Evolutionary conservation across 2,113 vertebrate species (phyloP).

Genomic region (Carettochelys insculpta): DNA sequence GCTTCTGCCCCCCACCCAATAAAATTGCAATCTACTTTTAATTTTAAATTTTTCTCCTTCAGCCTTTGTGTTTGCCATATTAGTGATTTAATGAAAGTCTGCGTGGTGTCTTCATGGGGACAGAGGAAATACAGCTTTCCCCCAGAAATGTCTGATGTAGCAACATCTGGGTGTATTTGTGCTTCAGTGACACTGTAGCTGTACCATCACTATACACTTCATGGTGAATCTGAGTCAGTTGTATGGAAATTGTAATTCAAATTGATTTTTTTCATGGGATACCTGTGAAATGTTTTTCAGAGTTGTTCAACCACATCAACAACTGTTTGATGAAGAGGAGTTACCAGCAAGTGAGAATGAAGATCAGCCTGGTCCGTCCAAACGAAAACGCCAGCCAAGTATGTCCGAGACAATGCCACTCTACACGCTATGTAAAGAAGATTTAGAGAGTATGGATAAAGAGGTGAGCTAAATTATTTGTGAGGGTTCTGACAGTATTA

Average conservation of each 20-base stretch:
- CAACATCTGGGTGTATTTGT: too few relatives aligned
- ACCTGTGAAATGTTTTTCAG: constrained; percentile 77
- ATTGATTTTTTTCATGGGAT: constrained; percentile 40
- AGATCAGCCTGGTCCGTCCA: constrained; percentile 87
- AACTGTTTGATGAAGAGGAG: constrained; percentile 78
- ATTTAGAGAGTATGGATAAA: constrained; percentile 98
- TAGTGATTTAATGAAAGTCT: not conserved
- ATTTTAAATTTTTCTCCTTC: not conserved
- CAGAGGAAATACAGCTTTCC: too few relatives aligned
- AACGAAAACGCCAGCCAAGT: constrained; percentile 92
- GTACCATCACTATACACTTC: not conserved
- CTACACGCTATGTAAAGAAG: constrained; percentile 96
- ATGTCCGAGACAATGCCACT: constrained; percentile 97
- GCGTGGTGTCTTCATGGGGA: not conserved
- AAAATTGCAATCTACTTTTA: not conserved
- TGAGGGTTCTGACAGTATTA: not conserved
- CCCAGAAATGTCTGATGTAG: too few relatives aligned
- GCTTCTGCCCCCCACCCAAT: not conserved
- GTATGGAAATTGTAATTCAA: not conserved
- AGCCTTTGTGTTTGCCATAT: not conserved
- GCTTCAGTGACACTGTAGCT: not conserved
- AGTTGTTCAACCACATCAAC: constrained; percentile 81
- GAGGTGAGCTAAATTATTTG: constrained; percentile 84
- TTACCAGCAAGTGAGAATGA: constrained; percentile 72
- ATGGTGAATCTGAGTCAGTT: not conserved